A percentile compares a stretch with the other conserved stretches of the same genome.
Evolutionary conservation across 1,140 invertebrate species (phyloP).

Genomic region (Achatina immaculata): DNA sequence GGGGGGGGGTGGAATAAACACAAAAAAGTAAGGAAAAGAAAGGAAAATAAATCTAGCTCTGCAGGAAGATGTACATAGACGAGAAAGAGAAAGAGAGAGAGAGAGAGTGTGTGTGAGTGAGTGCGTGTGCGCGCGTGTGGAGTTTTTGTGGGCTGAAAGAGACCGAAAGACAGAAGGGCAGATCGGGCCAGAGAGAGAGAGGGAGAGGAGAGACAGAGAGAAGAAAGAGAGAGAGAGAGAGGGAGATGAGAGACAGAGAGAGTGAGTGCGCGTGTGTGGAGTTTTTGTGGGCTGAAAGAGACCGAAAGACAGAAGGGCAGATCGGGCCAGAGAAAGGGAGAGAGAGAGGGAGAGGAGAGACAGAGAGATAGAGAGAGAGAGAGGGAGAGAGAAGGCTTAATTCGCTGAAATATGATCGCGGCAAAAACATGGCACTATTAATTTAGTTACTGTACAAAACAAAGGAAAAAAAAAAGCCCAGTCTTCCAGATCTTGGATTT

Average conservation of each 20-base stretch:
- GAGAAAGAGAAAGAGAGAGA: not conserved
- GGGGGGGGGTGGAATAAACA: not conserved
- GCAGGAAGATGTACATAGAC: not conserved
- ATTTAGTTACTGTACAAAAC: too few species aligned
- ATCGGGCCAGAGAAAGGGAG: not conserved
- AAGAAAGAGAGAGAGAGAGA: too few species aligned
- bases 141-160: not conserved
- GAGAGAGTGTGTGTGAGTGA: not conserved
- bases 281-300: not conserved
- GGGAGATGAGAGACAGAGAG: too few species aligned
- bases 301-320: not conserved
- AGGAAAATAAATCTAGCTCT: not conserved
- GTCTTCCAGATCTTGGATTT: too few species aligned
- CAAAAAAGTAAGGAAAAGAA: too few species aligned
- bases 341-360: not conserved
- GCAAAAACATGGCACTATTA: too few species aligned
- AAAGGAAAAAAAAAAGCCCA: too few species aligned
- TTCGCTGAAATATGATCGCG: too few species aligned
- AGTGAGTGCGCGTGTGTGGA: not conserved
- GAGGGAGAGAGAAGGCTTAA: not conserved
- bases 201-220: not conserved
- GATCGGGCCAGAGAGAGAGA: not conserved
- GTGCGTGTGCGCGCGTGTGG: not conserved
- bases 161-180: not conserved
- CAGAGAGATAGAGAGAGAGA: conserved; percentile 5